Conservation (phyloP, 2,888 invertebrate genomes). For the Heliconius cydno region DNA sequence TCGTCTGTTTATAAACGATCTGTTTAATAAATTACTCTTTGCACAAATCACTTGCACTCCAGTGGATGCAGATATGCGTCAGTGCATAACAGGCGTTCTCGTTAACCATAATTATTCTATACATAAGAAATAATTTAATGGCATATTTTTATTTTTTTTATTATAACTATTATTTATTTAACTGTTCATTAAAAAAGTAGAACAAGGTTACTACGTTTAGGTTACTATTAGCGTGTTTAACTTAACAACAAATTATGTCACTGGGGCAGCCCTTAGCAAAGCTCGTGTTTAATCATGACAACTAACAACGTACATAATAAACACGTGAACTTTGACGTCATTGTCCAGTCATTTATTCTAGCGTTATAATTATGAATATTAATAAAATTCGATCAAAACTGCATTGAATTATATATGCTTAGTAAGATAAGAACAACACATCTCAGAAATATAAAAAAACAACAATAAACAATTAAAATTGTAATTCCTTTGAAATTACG, state of each 20-base stretch:
- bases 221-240: constrained; percentile 10
- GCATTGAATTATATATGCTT: not conserved
- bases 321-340: constrained; percentile 39
- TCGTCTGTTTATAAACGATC: not conserved
- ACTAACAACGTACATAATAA: constrained; percentile 11
- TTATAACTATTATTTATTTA: not conserved
- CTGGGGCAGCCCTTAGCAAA: constrained; percentile 3
- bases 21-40: not conserved
- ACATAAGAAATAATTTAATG: not conserved
- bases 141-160: not conserved
- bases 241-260: not conserved
- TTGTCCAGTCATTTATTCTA: not conserved
- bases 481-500: not conserved
- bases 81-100: not conserved
- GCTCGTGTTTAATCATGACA: constrained; percentile 21
- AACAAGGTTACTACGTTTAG: not conserved
- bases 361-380: not conserved
- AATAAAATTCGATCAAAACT: not conserved
- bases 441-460: not conserved
- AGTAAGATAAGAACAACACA: not conserved
- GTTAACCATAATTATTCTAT: not conserved
- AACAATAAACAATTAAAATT: not conserved
- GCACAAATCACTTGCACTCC: not conserved
- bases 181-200: constrained; percentile 1
- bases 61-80: not conserved